Evolutionary conservation across 1,140 invertebrate species (phyloP), one percentile per base, ranked within the genome.

Genomic region (Idris sp.): DNA sequence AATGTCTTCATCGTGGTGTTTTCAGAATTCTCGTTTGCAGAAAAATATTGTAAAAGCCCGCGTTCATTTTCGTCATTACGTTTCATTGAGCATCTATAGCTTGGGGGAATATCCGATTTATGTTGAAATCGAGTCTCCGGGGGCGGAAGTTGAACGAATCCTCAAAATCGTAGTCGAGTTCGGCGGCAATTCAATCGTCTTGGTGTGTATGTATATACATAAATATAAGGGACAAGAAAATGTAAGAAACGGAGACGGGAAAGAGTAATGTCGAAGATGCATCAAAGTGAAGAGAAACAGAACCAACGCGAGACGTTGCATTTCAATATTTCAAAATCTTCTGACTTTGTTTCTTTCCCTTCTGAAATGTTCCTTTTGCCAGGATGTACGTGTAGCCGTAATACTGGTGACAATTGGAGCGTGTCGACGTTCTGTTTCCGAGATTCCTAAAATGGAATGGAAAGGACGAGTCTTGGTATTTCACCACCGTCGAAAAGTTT

Each of bases 251-350:
- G 44, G 46, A 28, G 46, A 68, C 15, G 9, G 44, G 36, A 25
- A 59, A 40, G 65, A 54, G 35, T 53, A 76, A 69, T 56, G 48
- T 28, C 30, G 48, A 72, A 73, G 53, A 68, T 40, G 49, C 44
- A 56, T 62, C 51, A 69, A 73, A 68, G 62, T 41, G 41, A 51
- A 67, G 54, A 73, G 65, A 71, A 71, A 65, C 62, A 61, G 58
- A 73, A 54, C 54, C 38, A 30, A 10, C 38, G 43, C 25, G 43
- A 62, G 65, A 68, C 67, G 74, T 76, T 51, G 62, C 61, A 62
- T 72, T 76, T 72, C 68, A 76, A 76, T 76, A 76, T 76, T 76
- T 72, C 74, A 72, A 59, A 76, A 72, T 72, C 54, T 76, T 48
- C 41, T 22, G 58, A 68, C 51, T 76, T 65, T 64, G 53, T 76